Evolutionary conservation across 2,113 vertebrate species (phyloP).

Genomic region (Melanocharis versteri): DNA sequence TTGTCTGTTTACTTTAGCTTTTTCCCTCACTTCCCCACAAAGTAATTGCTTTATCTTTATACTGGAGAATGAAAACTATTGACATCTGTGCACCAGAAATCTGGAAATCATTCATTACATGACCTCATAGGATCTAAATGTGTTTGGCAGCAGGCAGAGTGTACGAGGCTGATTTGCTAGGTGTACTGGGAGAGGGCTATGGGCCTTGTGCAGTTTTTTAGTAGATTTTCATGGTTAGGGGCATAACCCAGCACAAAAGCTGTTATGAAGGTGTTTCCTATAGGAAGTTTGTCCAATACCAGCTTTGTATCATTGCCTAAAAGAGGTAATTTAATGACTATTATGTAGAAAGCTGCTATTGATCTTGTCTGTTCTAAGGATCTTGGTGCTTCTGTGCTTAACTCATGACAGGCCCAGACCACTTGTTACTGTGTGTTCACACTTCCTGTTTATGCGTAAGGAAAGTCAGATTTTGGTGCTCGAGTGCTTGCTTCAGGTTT

Average conservation of each 20-base stretch:
- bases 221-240: background rate
- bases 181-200: background rate
- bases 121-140: slow-evolving; percentile 21
- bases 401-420: background rate
- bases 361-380: background rate
- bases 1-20: background rate
- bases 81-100: slow-evolving; percentile 27
- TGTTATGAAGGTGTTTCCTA: background rate
- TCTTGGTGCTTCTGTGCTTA: background rate
- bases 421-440: background rate
- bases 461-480: background rate
- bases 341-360: background rate
- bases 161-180: background rate
- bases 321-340: background rate
- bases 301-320: background rate
- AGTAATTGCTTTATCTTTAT: background rate
- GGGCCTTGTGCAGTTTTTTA: background rate
- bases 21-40: background rate
- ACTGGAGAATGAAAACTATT: background rate
- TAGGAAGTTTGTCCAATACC: background rate
- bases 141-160: background rate
- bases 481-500: background rate
- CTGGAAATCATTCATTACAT: slow-evolving; percentile 20
- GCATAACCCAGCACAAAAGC: background rate
- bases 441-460: background rate